Percentiles rank a stretch among this genome's conserved stretches.
phyloP scores from a whole-genome alignment of 2,888 invertebrate genomes.

The Lasioglossum malachurum region DNA sequence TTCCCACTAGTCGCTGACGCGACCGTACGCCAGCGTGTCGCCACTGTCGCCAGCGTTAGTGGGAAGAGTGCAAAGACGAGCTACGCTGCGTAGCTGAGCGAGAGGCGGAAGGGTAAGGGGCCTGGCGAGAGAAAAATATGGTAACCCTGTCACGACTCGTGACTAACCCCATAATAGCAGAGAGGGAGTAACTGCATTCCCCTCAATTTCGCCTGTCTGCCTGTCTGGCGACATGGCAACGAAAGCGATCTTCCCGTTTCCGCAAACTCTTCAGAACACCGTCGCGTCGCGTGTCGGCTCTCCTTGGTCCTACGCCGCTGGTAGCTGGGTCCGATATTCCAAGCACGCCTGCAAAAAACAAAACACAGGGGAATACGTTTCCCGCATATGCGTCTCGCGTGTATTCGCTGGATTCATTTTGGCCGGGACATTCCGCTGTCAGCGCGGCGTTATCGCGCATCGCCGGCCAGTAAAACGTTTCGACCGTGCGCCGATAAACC shows the following conservation, averaged over 20 bases:
- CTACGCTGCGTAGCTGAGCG: too few species aligned
- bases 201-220: too few species aligned
- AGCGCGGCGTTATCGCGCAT: slow-evolving; percentile 72
- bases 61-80: too few species aligned
- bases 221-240: not conserved
- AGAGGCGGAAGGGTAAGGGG: too few species aligned
- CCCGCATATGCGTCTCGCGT: slow-evolving; percentile 72
- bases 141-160: too few species aligned
- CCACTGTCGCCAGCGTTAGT: too few species aligned
- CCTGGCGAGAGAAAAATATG: too few species aligned
- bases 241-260: not conserved
- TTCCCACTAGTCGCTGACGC: too few species aligned
- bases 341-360: slow-evolving; percentile 66
- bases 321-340: slow-evolving; percentile 64
- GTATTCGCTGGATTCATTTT: slow-evolving; percentile 73
- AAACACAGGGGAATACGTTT: slow-evolving; percentile 70
- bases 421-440: slow-evolving; percentile 71
- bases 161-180: not conserved
- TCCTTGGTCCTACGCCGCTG: slow-evolving; percentile 59
- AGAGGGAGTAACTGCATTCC: too few species aligned
- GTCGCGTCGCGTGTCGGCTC: not conserved
- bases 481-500: slow-evolving; percentile 70
- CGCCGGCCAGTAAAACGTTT: slow-evolving; percentile 73
- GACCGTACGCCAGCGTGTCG: too few species aligned
- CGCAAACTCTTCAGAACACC: not conserved